These are phyloP conservation scores for Bombus affinis DNA, from an alignment of 1,140 invertebrate species.

Conservation along the genomic window DNA sequence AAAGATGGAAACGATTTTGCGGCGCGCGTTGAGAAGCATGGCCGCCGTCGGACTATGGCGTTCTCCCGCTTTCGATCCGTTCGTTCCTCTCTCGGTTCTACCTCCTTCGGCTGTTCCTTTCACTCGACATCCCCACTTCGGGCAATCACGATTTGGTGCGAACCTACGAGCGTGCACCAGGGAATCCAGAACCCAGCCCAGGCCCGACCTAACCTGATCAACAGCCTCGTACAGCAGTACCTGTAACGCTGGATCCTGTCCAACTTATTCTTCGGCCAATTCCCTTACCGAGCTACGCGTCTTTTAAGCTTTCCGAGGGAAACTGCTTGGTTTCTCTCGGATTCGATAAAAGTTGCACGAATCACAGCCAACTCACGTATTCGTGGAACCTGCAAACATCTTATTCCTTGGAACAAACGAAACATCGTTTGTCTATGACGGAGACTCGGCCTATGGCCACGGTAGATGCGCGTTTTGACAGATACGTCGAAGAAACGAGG, in stretches of 20 bases:
- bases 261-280: background rate
- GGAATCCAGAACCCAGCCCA: conserved; percentile 27
- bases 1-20: conserved; percentile 31
- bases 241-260: background rate
- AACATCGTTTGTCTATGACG: background rate
- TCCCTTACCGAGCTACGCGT: background rate
- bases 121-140: conserved; percentile 19
- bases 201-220: background rate
- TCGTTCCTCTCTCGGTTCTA: conserved; percentile 17
- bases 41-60: conserved; percentile 74
- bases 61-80: conserved; percentile 48
- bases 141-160: conserved; percentile 7
- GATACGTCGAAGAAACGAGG: rapidly evolving
- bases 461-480: background rate
- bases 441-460: background rate
- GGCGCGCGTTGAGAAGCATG: conserved; percentile 48
- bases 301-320: background rate
- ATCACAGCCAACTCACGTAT: too few relatives aligned
- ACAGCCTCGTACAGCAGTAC: background rate
- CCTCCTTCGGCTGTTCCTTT: conserved; percentile 34
- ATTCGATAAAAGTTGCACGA: too few relatives aligned
- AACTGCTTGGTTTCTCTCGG: too few relatives aligned
- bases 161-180: conserved; percentile 43
- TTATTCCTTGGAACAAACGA: background rate
- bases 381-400: background rate